Conservation (phyloP, 2,888 invertebrate genomes). For the Drosophila buzzatii region DNA sequence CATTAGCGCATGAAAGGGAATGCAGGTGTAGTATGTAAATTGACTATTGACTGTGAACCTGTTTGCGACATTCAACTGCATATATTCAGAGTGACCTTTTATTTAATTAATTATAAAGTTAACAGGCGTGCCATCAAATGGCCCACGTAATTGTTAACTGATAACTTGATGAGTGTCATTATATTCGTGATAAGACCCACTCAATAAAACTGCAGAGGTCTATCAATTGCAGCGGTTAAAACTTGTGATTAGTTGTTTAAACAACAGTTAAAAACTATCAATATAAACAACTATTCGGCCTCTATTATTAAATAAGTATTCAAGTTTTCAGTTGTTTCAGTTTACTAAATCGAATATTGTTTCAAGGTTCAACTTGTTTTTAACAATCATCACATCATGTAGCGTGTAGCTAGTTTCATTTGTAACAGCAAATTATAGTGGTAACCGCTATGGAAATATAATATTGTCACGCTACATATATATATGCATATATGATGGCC, state of each 20-base stretch:
- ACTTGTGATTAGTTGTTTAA: not conserved
- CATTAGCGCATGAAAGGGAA: not conserved
- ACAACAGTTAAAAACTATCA: not conserved
- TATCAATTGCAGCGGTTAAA: not conserved
- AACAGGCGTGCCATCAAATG: not conserved
- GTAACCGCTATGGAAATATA: not conserved
- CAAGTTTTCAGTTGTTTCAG: not conserved
- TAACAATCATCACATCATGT: slow-evolving; percentile 1
- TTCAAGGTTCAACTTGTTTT: not conserved
- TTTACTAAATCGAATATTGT: not conserved
- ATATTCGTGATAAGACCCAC: not conserved
- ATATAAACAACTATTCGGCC: not conserved
- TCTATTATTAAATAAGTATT: not conserved
- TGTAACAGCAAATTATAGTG: not conserved
- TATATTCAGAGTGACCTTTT: not conserved
- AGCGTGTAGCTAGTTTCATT: not conserved
- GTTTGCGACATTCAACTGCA: not conserved
- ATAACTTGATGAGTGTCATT: not conserved
- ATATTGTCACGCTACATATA: slow-evolving; percentile 1
- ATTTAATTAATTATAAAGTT: not conserved
- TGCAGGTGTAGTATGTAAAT: not conserved
- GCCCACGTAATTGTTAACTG: not conserved
- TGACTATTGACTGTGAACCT: not conserved
- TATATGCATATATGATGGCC: not conserved
- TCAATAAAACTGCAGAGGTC: not conserved